A percentile compares a stretch with the other conserved stretches of the same genome.
Evolutionary conservation across 2,888 invertebrate species (phyloP).

Genomic region (Latheticus oryzae): DNA sequence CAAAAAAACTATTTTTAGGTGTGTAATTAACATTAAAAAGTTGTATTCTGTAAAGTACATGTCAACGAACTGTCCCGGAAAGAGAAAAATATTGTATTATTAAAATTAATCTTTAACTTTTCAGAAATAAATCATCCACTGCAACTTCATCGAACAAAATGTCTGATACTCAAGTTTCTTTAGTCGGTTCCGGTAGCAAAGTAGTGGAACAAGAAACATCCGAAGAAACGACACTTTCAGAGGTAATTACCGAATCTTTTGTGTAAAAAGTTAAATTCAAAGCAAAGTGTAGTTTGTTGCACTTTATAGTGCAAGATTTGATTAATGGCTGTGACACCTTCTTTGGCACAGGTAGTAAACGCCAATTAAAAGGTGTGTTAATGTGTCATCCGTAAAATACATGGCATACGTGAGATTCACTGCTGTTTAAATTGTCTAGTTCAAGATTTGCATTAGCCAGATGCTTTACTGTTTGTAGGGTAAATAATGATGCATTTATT

Average conservation of each 20-base stretch:
- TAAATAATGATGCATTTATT: neutral
- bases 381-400: constrained; percentile 48
- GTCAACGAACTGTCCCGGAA: constrained; percentile 32
- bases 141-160: constrained; percentile 47
- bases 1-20: constrained; percentile 50
- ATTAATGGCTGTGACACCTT: constrained; percentile 50
- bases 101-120: too few species aligned
- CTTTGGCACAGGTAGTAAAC: constrained; percentile 54
- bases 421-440: constrained; percentile 29
- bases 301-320: constrained; percentile 17
- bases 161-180: constrained; percentile 54
- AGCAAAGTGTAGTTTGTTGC: constrained; percentile 2
- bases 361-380: constrained; percentile 58
- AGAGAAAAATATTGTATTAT: constrained; percentile 25
- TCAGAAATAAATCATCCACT: too few species aligned
- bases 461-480: constrained; percentile 11
- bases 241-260: constrained; percentile 49
- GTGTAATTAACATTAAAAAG: constrained; percentile 24
- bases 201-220: constrained; percentile 59
- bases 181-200: constrained; percentile 47
- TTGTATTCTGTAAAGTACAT: neutral
- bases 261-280: too few species aligned
- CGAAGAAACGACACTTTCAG: constrained; percentile 61
- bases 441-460: constrained; percentile 42
- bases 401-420: constrained; percentile 22